Evolutionary conservation across 2,888 invertebrate species (phyloP), one percentile per base, ranked within the genome.

Genomic region (Ophioninae sp.): DNA sequence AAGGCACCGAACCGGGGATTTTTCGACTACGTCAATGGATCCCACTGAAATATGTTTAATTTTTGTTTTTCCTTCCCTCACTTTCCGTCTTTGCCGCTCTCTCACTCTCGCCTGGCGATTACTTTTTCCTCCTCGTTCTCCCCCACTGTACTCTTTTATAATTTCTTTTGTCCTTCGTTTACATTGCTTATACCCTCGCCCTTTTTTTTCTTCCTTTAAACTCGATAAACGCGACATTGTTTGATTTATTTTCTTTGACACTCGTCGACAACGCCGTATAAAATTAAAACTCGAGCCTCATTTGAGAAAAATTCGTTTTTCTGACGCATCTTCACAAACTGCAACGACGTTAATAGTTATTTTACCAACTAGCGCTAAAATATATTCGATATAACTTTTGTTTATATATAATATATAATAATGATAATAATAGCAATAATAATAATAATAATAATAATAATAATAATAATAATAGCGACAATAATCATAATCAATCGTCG

Each of bases 1-100:
- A 92, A 92, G 92, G 92, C 92, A 92, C 92, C 92, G 90, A 92
- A 92, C 89, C 88, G 91, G 92, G 92, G 91, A 92, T 91, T 89
- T 87, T 75, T 77, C 81, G 82, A 82, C 82, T 77, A 69, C 70
- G 82, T 85, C 88, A 89, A 87, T 89, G 88, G 87, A 89, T 91
- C 91, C 91, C 91, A 88, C 89, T 88, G 88, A 89, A 89, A 86
- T 90, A 89, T 89, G 87, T 84, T 89, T 87, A 88, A 89, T 90
- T 91, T 85, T 74, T 73, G 62, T 81, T 81, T 79, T 13, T 68
- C 74, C 75, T 23, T 72, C 65, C 39, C 23, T 17, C 2, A 3
- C 57, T 69, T 21, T 13, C 68, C 23, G 23, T 23, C 56, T 21
- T 59, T 72, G 37, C 37, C n/a, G 23, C 50, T 79, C 67, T 0